Evolutionary conservation across 2,113 vertebrate genomes (phyloP).

Genomic region (Centropus bengalensis): DNA sequence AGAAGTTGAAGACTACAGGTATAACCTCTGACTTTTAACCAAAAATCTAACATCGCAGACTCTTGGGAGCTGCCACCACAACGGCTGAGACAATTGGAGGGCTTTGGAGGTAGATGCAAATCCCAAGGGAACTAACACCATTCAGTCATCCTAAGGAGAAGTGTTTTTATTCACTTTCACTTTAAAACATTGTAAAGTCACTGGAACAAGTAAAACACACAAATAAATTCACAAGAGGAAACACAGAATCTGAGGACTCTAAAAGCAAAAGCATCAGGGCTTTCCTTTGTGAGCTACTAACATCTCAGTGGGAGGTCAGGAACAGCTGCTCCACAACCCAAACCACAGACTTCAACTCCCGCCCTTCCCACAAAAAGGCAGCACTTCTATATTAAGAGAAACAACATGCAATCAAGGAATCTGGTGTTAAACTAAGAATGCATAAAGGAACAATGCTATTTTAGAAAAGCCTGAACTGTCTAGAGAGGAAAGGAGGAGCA

Average conservation of each 20-base stretch:
- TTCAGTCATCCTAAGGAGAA: neutral
- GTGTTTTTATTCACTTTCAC: neutral
- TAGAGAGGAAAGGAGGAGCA: neutral
- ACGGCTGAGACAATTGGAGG: neutral
- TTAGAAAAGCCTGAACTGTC: neutral
- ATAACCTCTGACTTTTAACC: neutral
- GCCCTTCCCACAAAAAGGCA: neutral
- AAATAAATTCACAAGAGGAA: neutral
- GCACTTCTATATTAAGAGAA: neutral
- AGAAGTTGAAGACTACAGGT: neutral
- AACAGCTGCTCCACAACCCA: neutral
- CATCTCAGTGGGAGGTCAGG: neutral
- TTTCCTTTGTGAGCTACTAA: neutral
- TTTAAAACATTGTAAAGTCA: neutral
- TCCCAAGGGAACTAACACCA: neutral
- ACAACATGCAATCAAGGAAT: neutral
- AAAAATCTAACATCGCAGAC: neutral
- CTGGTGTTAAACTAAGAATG: neutral
- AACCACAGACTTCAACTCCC: neutral
- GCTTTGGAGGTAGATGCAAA: neutral
- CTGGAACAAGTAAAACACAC: neutral
- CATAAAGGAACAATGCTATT: neutral
- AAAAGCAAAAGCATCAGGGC: neutral
- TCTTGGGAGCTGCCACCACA: neutral
- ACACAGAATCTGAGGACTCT: neutral